phyloP scores from a whole-genome alignment of 2,888 invertebrate species.

The Strigamia crassipes region DNA sequence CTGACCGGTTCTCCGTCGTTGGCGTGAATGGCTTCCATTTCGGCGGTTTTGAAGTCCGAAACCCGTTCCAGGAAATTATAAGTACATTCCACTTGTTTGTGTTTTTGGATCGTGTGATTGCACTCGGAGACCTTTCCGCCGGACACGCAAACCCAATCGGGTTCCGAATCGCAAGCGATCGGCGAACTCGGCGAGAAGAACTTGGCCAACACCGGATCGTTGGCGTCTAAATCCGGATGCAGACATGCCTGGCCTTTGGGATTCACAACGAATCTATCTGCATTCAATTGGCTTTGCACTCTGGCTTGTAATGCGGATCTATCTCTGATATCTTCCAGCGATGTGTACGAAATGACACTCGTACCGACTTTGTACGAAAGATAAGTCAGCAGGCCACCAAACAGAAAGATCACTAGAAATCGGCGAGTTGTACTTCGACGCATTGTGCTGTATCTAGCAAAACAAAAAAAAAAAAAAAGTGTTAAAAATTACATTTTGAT shows the following conservation, averaged over 20 bases:
- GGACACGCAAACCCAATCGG: conserved; percentile 72
- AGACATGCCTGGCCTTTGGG: conserved; percentile 63
- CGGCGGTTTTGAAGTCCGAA: conserved; percentile 17
- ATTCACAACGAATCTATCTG: not conserved
- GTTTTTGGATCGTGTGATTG: conserved; percentile 23
- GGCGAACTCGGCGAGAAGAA: conserved; percentile 69
- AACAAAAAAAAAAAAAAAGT: too few species aligned
- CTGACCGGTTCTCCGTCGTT: not conserved
- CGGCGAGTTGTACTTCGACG: not conserved
- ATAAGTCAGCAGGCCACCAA: not conserved
- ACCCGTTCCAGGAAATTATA: conserved; percentile 37
- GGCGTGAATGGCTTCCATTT: not conserved
- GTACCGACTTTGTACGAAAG: not conserved
- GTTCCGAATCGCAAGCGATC: conserved; percentile 67
- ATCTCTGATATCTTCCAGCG: conserved; percentile 28
- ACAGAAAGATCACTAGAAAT: not conserved
- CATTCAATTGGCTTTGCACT: conserved; percentile 7
- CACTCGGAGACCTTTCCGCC: not conserved
- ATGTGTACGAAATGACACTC: not conserved
- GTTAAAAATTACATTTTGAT: too few species aligned
- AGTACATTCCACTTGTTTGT: conserved; percentile 4
- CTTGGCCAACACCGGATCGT: conserved; percentile 73
- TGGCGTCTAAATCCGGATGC: conserved; percentile 69
- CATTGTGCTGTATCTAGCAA: not conserved
- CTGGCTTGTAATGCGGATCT: conserved; percentile 17